Conservation (phyloP, 1,140 invertebrate species). For the Habropoda laboriosa region DNA sequence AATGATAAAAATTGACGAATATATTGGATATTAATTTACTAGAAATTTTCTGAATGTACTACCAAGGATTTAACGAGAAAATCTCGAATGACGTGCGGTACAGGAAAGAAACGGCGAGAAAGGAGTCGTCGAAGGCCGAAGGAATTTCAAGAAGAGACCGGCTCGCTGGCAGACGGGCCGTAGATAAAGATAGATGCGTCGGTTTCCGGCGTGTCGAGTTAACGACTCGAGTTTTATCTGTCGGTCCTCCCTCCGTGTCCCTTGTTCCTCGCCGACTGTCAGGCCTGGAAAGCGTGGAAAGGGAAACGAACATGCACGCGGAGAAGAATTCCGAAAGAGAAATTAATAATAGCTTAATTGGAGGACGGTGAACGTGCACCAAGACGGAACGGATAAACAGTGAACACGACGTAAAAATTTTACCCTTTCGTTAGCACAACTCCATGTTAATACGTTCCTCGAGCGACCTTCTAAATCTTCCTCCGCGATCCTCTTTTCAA, state of each 20-base stretch:
- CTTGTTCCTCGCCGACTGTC: conserved; percentile 43
- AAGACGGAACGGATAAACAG: conserved; percentile 10
- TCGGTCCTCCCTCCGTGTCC: conserved; percentile 57
- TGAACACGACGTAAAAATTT: neutral
- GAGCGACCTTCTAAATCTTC: too few relatives aligned
- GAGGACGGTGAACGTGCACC: neutral
- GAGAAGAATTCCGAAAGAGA: conserved; percentile 24
- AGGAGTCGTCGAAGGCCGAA: conserved; percentile 26
- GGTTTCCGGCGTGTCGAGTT: conserved; percentile 80
- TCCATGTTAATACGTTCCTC: too few relatives aligned
- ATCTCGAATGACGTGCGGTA: neutral
- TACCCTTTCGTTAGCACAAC: neutral
- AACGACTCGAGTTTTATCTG: conserved; percentile 77
- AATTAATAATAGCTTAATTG: conserved; percentile 46
- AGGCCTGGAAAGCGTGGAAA: conserved; percentile 26
- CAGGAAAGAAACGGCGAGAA: conserved; percentile 10
- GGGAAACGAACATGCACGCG: conserved; percentile 16
- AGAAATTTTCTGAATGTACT: too few relatives aligned
- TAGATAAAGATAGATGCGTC: conserved; percentile 79
- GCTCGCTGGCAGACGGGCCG: conserved; percentile 57
- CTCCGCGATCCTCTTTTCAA: too few relatives aligned
- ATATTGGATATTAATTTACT: too few relatives aligned
- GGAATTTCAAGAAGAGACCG: conserved; percentile 63
- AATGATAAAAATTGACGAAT: too few relatives aligned
- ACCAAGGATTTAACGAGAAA: neutral